Conservation (phyloP, 2,113 vertebrate genomes). For the Chaenocephalus aceratus region DNA sequence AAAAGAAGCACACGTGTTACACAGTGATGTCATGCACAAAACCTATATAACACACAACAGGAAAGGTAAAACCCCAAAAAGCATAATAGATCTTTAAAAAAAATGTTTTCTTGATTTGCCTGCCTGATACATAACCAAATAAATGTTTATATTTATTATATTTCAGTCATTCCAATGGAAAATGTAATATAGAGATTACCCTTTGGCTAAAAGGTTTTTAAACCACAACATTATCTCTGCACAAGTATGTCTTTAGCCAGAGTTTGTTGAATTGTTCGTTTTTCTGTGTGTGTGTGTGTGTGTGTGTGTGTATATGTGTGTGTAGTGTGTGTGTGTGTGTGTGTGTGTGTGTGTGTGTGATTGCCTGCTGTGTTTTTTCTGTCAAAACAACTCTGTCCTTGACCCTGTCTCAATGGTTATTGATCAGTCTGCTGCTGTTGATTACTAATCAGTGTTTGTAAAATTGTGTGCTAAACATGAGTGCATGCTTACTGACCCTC, state of each 20-base stretch:
- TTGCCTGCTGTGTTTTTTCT: slow-evolving; percentile 1
- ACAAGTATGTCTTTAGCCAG: too few species aligned
- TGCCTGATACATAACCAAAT: neutral
- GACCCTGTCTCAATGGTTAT: slow-evolving; percentile 35
- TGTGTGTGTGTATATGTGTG: neutral
- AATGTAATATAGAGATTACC: neutral
- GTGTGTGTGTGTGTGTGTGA: neutral
- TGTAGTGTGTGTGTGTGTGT: neutral
- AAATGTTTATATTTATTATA: slow-evolving; percentile 3
- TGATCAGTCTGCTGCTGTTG: slow-evolving; percentile 46
- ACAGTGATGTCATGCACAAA: too few species aligned
- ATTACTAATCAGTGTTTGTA: slow-evolving; percentile 35
- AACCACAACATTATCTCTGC: too few species aligned
- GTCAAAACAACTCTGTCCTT: slow-evolving; percentile 36
- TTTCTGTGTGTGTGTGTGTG: neutral
- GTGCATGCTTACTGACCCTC: neutral
- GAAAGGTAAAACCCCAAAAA: too few species aligned
- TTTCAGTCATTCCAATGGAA: neutral
- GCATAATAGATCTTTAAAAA: too few species aligned
- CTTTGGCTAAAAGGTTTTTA: slow-evolving; percentile 5
- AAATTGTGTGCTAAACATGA: neutral
- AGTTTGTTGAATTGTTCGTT: neutral
- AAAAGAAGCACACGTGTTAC: too few species aligned
- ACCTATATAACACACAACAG: too few species aligned
- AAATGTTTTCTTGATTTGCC: too few species aligned